Conservation (phyloP, 2,113 vertebrate species). For the Lophius piscatorius region DNA sequence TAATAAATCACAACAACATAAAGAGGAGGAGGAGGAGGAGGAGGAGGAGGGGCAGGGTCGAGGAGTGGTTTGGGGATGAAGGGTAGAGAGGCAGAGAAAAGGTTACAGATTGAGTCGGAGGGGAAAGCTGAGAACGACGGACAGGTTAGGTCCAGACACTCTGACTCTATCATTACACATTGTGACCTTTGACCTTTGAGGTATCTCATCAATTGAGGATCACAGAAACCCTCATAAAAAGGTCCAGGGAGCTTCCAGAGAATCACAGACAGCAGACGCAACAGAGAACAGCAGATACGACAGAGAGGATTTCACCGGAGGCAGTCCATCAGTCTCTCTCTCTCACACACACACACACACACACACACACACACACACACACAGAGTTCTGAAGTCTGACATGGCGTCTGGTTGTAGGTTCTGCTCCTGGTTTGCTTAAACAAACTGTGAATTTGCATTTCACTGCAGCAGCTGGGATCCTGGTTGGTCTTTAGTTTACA, state of each 20-base stretch:
- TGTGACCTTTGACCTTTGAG: constrained; percentile 27
- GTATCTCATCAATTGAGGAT: constrained; percentile 27
- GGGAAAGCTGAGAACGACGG: constrained; percentile 17
- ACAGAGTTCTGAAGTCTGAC: constrained; percentile 34
- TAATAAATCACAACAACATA: constrained; percentile 28
- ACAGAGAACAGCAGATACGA: constrained; percentile 54
- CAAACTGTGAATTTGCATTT: constrained; percentile 57
- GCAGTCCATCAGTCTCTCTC: constrained; percentile 19
- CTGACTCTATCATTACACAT: constrained; percentile 24
- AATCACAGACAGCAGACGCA: constrained; percentile 48
- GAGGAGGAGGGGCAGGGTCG: constrained; percentile 12
- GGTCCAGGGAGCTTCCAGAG: constrained; percentile 46
- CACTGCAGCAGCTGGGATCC: constrained; percentile 37
- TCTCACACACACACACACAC: constrained; percentile 14
- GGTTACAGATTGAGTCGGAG: constrained; percentile 44
- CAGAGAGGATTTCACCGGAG: constrained; percentile 41
- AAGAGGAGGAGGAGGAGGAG: constrained; percentile 7
- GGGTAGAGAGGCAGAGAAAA: constrained; percentile 64
- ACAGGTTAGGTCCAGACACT: too few relatives aligned
- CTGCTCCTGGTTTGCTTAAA: constrained; percentile 55
- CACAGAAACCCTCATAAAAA: constrained; percentile 32
- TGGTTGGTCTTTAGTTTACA: constrained; percentile 23
- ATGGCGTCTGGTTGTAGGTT: constrained; percentile 21
- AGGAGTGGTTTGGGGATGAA: constrained; percentile 52
- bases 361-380: constrained; percentile 13